Base-by-base conservation (phyloP, 2,113 vertebrate genomes). In the Megaptera novaeangliae region DNA sequence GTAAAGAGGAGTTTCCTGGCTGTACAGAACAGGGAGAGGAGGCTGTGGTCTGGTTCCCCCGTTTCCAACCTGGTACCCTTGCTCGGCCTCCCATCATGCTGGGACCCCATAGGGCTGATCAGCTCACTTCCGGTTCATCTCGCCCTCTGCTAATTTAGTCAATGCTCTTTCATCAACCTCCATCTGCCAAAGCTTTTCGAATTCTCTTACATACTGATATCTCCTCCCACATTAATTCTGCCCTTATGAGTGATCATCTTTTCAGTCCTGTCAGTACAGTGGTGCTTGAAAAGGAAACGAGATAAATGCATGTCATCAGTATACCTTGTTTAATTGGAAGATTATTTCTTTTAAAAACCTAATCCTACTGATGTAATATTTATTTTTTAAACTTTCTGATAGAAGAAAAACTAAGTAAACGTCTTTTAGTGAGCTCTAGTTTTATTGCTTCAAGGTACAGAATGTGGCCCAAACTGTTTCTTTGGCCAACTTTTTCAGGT, bases 291-390 rank as follows among this genome's bases (percentile, higher is more conserved):
- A 52, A 94, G 31, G n/a, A 59, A 57, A 68, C 44, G 9, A 85
- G 36, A 89, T 5, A 85, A 89, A 85, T 11, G 52, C 8, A 7
- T 5, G 8, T 8, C 61, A 49, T 69, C 63, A 14, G 29, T 25
- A 64, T 0, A 68, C 18, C 41, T n/a, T 88, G 55, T 72, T 89
- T 83, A 66, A 88, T 69, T 78, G 29, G 34, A 95, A 94, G 57
- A 82, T n/a, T 61, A 11, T 88, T 96, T 89, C 66, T 66, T 68
- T 71, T 27, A 63, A 92, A 96, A 86, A 80, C 39, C 61, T 68
- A 57, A 72, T 78, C 71, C 34, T 69, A 64, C 39, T 74, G 29
- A 46, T 18, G 91, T 17, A 44, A 6, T 69, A 72, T 82, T 25
- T 92, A 49, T 75, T 92, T 69, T 44, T 63, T 14, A 36, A 66